A percentile compares a stretch with the other conserved stretches of the same genome.
Conservation (phyloP, 2,113 vertebrate genomes). For the Conger conger region DNA sequence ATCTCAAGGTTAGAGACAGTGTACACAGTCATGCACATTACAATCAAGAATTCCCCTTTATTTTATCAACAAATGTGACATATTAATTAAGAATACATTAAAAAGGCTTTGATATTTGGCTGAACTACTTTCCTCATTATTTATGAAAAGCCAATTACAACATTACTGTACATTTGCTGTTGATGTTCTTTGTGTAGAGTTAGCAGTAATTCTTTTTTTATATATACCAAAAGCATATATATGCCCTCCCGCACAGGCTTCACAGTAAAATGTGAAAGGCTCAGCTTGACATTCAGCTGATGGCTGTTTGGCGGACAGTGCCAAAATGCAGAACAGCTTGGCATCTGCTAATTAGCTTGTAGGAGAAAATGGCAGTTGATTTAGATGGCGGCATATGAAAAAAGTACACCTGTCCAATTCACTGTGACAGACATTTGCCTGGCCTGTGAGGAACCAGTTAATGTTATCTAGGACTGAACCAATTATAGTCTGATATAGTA, state of each 20-base stretch:
- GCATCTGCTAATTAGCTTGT: constrained; percentile 83
- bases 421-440: constrained; percentile 61
- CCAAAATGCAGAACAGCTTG: constrained; percentile 72
- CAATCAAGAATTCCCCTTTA: background rate
- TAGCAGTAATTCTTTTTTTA: constrained; percentile 26
- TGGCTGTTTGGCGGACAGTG: constrained; percentile 78
- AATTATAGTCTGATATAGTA: constrained; percentile 42
- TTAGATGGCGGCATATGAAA: constrained; percentile 70
- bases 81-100: background rate
- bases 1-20: background rate
- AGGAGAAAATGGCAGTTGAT: constrained; percentile 72
- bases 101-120: background rate
- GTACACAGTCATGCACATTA: background rate
- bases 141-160: background rate
- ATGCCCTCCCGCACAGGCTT: constrained; percentile 48
- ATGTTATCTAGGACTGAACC: constrained; percentile 42
- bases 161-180: background rate
- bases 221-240: constrained; percentile 27
- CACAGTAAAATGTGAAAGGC: constrained; percentile 76
- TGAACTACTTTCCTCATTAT: too few species aligned
- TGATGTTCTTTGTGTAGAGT: background rate
- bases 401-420: constrained; percentile 72
- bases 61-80: background rate
- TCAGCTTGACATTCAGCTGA: constrained; percentile 80
- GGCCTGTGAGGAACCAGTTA: constrained; percentile 39